Evolutionary conservation across 2,888 invertebrate species (phyloP).

Genomic region (Meiosimyza platycephala): DNA sequence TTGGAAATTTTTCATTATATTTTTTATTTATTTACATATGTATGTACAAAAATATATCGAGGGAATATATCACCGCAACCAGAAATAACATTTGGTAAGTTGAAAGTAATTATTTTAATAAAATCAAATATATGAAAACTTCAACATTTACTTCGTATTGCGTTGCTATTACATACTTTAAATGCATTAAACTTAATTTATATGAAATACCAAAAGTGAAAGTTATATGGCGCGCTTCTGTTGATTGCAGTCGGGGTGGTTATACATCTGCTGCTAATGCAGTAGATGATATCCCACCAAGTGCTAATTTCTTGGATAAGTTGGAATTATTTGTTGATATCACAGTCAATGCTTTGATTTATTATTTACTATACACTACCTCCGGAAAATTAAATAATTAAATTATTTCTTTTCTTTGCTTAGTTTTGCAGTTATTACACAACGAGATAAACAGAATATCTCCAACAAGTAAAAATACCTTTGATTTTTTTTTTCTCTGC

Average conservation of each 20-base stretch:
- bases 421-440: conserved; percentile 12
- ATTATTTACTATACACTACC: neutral
- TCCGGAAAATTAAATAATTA: neutral
- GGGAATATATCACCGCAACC: neutral
- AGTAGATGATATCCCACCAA: too few relatives aligned
- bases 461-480: conserved; percentile 26
- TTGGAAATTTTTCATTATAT: conserved; percentile 55
- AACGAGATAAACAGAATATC: neutral
- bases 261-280: too few relatives aligned
- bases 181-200: neutral
- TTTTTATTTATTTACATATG: conserved; percentile 51
- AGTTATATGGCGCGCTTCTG: too few relatives aligned
- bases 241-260: too few relatives aligned
- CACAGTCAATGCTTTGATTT: too few relatives aligned
- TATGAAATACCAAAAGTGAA: neutral
- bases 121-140: neutral
- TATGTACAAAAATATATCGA: conserved; percentile 31
- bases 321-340: too few relatives aligned
- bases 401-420: neutral
- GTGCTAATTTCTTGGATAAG: too few relatives aligned
- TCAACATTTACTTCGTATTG: neutral
- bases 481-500: neutral
- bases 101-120: neutral
- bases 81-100: conserved; percentile 38
- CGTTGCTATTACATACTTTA: too few relatives aligned